A percentile compares a stretch with the other conserved stretches of the same genome.
Evolutionary conservation across 2,113 vertebrate genomes (phyloP).

Genomic region (Macrotus californicus): DNA sequence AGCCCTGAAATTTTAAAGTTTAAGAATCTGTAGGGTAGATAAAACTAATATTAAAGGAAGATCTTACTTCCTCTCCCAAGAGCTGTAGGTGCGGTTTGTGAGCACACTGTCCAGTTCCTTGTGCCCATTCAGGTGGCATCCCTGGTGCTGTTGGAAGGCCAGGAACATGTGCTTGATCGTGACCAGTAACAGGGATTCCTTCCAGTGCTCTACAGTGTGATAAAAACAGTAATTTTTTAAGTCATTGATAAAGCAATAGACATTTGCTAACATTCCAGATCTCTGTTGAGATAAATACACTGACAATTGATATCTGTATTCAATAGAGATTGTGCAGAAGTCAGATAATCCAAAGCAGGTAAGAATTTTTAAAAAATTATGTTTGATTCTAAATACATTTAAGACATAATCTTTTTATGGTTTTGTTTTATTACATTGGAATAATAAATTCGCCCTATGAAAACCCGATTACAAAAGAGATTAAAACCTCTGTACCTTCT

Average conservation of each 20-base stretch:
- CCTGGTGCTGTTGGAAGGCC: not conserved
- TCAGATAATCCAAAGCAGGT: not conserved
- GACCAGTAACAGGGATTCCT: slow-evolving; percentile 65
- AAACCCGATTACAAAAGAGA: not conserved
- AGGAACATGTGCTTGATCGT: slow-evolving; percentile 22
- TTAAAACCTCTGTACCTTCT: not conserved
- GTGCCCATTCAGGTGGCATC: slow-evolving; percentile 59
- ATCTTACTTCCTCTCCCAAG: slow-evolving; percentile 79
- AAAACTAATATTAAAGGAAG: not conserved
- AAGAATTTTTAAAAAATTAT: not conserved
- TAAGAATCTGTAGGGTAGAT: not conserved
- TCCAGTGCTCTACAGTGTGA: slow-evolving; percentile 74
- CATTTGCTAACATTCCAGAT: not conserved
- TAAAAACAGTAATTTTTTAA: slow-evolving; percentile 36
- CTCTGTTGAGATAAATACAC: not conserved
- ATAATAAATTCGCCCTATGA: not conserved
- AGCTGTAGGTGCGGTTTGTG: slow-evolving; percentile 73
- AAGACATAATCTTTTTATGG: not conserved
- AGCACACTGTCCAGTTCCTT: slow-evolving; percentile 56
- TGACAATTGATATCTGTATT: not conserved
- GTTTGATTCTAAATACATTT: not conserved
- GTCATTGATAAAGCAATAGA: not conserved
- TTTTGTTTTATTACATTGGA: not conserved
- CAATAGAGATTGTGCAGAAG: not conserved
- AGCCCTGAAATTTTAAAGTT: not conserved